phyloP scores from a whole-genome alignment of 2,888 invertebrate genomes.

The Drosophila hamatofila region DNA sequence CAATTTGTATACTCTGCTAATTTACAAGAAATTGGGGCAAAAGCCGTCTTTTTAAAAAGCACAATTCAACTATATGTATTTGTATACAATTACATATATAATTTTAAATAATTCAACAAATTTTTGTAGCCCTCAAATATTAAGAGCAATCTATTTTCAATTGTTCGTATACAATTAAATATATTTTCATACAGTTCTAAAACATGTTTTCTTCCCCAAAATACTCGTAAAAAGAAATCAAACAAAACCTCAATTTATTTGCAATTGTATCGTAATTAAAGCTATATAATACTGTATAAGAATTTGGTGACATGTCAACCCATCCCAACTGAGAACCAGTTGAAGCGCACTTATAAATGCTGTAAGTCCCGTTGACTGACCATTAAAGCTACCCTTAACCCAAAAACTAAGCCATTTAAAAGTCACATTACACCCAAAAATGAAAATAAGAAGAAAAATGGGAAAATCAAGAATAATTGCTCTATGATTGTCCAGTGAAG shows the following conservation, averaged over 20 bases:
- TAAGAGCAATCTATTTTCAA: neutral
- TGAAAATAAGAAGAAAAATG: slow-evolving; percentile 1
- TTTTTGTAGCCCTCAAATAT: neutral
- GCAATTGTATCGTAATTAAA: slow-evolving; percentile 1
- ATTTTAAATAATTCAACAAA: too few species aligned
- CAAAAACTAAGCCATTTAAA: slow-evolving; percentile 29
- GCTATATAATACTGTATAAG: neutral
- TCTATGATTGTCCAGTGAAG: slow-evolving; percentile 51
- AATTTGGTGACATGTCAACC: neutral
- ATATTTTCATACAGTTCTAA: neutral
- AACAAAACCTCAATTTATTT: slow-evolving; percentile 2
- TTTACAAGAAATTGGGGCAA: too few species aligned
- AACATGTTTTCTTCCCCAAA: neutral
- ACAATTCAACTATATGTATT: too few species aligned
- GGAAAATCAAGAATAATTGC: slow-evolving; percentile 38
- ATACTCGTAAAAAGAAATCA: neutral
- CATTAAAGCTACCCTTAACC: slow-evolving; percentile 31
- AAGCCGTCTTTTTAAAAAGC: too few species aligned
- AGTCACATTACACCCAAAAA: slow-evolving; percentile 23
- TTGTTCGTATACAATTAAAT: neutral
- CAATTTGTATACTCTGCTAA: too few species aligned
- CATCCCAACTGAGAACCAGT: neutral
- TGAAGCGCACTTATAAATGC: slow-evolving; percentile 1
- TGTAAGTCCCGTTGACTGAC: slow-evolving; percentile 8
- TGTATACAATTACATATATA: too few species aligned